These are phyloP conservation scores for Nematostella vectensis DNA, from an alignment of 92 coral and sea anemone genomes.

Conservation along the genomic window DNA sequence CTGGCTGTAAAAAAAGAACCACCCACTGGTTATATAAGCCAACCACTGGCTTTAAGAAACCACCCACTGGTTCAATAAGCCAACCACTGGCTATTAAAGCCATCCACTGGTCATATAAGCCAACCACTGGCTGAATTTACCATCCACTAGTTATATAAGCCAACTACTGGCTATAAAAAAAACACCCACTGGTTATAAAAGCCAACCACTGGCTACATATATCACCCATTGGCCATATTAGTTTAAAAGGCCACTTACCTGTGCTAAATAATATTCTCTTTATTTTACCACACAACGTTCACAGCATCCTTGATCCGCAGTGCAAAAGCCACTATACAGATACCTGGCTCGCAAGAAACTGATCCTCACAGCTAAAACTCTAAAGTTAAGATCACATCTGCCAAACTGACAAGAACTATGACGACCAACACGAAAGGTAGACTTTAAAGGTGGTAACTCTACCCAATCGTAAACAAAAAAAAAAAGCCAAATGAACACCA, in stretches of 20 bases:
- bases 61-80: constrained; percentile 4
- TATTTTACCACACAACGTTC: too few species aligned
- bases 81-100: constrained; percentile 9
- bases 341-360: constrained; percentile 3
- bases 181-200: too few species aligned
- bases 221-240: neutral
- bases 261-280: too few species aligned
- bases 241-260: neutral
- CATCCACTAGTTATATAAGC: constrained; percentile 12
- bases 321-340: constrained; percentile 7
- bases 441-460: constrained; percentile 16
- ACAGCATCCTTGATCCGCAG: too few species aligned
- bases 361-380: constrained; percentile 1
- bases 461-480: constrained; percentile 16
- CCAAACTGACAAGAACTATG: constrained; percentile 19
- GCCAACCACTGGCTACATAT: constrained; percentile 10
- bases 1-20: too few species aligned
- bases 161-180: too few species aligned
- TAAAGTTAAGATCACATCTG: constrained; percentile 15
- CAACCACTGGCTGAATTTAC: neutral
- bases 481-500: constrained; percentile 17
- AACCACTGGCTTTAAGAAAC: too few species aligned
- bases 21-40: too few species aligned
- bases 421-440: constrained; percentile 13
- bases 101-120: too few species aligned